A percentile compares a stretch with the other conserved stretches of the same genome.
phyloP scores from a whole-genome alignment of 1,140 invertebrate species.

The Drosophila biarmipes region DNA sequence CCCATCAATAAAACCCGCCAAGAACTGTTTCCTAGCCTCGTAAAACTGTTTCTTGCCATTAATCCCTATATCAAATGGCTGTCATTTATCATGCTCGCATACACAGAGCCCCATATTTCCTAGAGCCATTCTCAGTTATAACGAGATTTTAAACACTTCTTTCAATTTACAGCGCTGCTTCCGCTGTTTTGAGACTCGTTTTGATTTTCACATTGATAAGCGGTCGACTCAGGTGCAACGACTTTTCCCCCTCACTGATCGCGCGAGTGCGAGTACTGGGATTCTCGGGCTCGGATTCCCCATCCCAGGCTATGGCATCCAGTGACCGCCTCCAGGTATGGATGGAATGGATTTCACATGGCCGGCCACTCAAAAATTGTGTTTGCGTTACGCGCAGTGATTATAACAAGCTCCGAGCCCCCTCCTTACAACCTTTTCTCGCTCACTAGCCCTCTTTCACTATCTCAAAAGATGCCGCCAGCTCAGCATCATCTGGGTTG shows the following conservation, averaged over 20 bases:
- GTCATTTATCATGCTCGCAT: constrained; percentile 39
- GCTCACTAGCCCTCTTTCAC: constrained; percentile 21
- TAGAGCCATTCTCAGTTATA: constrained; percentile 29
- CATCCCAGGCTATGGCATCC: constrained; percentile 17
- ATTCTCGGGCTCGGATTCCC: constrained; percentile 7
- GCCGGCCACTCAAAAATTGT: constrained; percentile 77
- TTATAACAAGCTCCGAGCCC: constrained; percentile 63
- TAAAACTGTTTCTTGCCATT: constrained; percentile 43
- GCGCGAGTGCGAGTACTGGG: background rate
- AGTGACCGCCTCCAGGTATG: constrained; percentile 56
- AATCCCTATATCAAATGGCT: constrained; percentile 50
- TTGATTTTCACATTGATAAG: constrained; percentile 61
- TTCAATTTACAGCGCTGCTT: constrained; percentile 38
- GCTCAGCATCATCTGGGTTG: constrained; percentile 23
- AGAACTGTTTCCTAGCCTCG: background rate
- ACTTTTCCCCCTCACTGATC: constrained; percentile 45
- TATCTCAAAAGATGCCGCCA: constrained; percentile 69
- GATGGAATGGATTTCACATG: constrained; percentile 71
- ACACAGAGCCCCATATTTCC: constrained; percentile 39
- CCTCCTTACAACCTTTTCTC: constrained; percentile 6
- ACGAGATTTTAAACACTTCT: constrained; percentile 53
- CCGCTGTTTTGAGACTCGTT: constrained; percentile 35
- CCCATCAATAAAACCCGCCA: constrained; percentile 5
- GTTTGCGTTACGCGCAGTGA: constrained; percentile 79
- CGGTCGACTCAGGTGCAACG: constrained; percentile 50